These are phyloP conservation scores for Uropetala carovei DNA, from an alignment of 2,888 invertebrate species.

Conservation along the genomic window DNA sequence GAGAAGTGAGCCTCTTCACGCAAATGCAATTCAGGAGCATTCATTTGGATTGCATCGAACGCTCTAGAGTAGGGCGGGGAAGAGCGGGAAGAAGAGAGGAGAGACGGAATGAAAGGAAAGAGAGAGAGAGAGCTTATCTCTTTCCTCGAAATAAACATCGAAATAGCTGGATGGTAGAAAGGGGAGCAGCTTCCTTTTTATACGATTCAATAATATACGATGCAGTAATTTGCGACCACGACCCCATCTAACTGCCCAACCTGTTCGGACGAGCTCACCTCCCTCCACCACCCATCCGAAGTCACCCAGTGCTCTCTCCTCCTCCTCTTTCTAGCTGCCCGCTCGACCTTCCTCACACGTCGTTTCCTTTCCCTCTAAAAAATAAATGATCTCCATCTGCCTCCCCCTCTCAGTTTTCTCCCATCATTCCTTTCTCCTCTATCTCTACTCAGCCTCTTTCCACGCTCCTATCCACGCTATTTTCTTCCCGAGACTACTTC, in stretches of 20 bases:
- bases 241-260: constrained; percentile 6
- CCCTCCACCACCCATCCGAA: too few relatives aligned
- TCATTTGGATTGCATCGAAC: neutral
- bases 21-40: too few relatives aligned
- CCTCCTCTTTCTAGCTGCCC: too few relatives aligned
- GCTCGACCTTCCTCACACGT: too few relatives aligned
- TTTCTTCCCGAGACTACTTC: neutral
- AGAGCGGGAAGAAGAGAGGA: neutral
- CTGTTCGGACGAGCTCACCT: too few relatives aligned
- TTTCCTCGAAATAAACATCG: neutral
- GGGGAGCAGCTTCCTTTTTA: neutral
- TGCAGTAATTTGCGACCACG: neutral
- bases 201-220: neutral
- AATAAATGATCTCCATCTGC: neutral
- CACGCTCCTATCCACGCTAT: neutral
- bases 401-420: neutral
- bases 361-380: too few relatives aligned
- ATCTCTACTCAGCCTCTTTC: too few relatives aligned
- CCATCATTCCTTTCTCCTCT: neutral
- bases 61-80: neutral
- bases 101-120: neutral
- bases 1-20: too few relatives aligned
- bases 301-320: too few relatives aligned
- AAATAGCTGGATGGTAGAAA: neutral
- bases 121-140: neutral